Evolutionary conservation across 2,797 vertebrate species (phyloP), one percentile per base, ranked within the genome.

Genomic region (Clarias fuscus): DNA sequence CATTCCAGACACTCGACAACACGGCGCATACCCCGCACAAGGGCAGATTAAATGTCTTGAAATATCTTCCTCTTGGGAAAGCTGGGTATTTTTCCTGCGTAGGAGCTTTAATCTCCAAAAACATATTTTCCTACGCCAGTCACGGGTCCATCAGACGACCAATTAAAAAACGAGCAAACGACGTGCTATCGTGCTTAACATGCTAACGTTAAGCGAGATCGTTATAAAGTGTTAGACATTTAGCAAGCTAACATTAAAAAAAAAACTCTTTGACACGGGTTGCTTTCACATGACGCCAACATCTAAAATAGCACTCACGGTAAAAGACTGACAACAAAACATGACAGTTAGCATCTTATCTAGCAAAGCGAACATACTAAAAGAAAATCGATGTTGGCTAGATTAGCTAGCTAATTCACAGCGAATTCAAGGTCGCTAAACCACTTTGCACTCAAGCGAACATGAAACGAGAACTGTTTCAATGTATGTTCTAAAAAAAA

Each of bases 41-140:
- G 78, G 18, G 40, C n/a, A 56, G 37, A 64, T 80, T 62, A 64
- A 80, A 82, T 14, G n/a, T 82, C 62, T 53, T 53, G 17, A 53
- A 30, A 27, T 13, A 82, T 53, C 40, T n/a, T 65, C 30, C 61
- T 20, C n/a, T 56, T 22, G 10, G 18, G 64, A 53, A 67, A 53
- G 64, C 10, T 56, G 17, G 1, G n/a, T 20, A 53, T 82, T 56
- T 30, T 56, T 82, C 62, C 62, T 53, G 13, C 0, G 17, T 30
- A 53, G 17, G 15, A 53, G 64, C 40, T 82, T 48, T 40, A 24
- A 62, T 61, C 8, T 64, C 13, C 11, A 15, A 79, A 79, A 53
- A 14, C 48, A 79, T 79, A 64, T 79, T 62, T 79, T 17, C 59
- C 59, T 33, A 1, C 17, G 0, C 7, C 78, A 17, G 33, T 77